Evolutionary conservation across 2,113 vertebrate genomes (phyloP).

Genomic region (Myxocyprinus asiaticus): DNA sequence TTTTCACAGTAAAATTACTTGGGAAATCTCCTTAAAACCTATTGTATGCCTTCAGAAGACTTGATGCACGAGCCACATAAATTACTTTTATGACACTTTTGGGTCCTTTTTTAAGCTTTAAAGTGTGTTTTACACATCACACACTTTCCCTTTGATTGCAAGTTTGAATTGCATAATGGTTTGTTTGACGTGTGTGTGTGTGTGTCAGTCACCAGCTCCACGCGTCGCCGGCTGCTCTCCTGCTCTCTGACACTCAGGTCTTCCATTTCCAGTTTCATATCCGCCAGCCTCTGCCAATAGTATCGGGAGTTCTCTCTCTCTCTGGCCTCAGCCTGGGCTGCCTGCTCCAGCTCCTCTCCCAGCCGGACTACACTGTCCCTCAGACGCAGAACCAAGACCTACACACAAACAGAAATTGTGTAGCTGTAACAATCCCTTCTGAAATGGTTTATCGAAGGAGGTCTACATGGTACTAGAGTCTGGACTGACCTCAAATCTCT

Average conservation of each 20-base stretch:
- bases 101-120: too few relatives aligned
- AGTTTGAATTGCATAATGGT: background rate
- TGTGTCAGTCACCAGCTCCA: conserved; percentile 84
- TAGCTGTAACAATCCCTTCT: background rate
- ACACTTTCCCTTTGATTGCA: background rate
- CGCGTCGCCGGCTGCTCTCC: conserved; percentile 81
- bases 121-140: too few relatives aligned
- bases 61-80: too few relatives aligned
- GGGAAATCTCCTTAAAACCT: too few relatives aligned
- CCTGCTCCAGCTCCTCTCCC: conserved; percentile 90
- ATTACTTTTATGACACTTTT: too few relatives aligned
- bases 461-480: background rate
- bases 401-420: conserved; percentile 8
- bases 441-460: background rate
- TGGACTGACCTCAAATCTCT: conserved; percentile 88
- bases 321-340: conserved; percentile 76
- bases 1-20: too few relatives aligned
- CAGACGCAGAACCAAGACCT: conserved; percentile 91
- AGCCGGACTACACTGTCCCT: conserved; percentile 90
- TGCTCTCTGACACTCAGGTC: conserved; percentile 86
- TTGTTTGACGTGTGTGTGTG: background rate
- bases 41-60: too few relatives aligned
- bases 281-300: conserved; percentile 89
- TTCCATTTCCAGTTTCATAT: conserved; percentile 87
- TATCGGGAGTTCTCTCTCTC: conserved; percentile 83